Evolutionary conservation across 2,797 vertebrate species (phyloP).

Genomic region (Rachycentron canadum): DNA sequence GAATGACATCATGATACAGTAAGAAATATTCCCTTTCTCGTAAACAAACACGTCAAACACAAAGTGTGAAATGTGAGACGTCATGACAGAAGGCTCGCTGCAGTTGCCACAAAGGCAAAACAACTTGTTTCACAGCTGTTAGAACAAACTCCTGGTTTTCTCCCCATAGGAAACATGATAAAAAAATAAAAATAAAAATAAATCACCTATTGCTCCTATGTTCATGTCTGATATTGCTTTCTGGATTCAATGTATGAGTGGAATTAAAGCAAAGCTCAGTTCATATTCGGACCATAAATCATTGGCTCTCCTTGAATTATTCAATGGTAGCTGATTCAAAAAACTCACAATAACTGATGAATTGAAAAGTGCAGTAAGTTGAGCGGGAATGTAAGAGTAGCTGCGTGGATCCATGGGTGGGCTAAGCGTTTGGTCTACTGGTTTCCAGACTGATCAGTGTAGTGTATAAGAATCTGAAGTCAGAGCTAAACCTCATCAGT

Average conservation of each 20-base stretch:
- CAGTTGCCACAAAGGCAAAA: constrained; percentile 41
- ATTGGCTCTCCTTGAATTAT: constrained; percentile 29
- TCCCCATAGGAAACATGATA: constrained; percentile 11
- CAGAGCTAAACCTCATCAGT: constrained; percentile 44
- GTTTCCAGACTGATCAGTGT: constrained; percentile 34
- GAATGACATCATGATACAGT: constrained; percentile 53
- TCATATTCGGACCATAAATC: constrained; percentile 50
- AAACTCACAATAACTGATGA: too few species aligned
- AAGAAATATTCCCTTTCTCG: constrained; percentile 82
- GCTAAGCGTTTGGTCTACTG: not conserved
- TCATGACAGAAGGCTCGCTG: constrained; percentile 40
- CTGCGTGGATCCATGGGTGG: constrained; percentile 24
- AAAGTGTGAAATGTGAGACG: constrained; percentile 57
- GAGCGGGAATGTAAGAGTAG: constrained; percentile 69
- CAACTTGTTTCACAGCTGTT: constrained; percentile 39
- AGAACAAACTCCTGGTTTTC: constrained; percentile 28
- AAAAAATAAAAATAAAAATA: constrained; percentile 17
- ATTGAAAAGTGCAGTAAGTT: constrained; percentile 52
- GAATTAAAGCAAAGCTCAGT: constrained; percentile 50
- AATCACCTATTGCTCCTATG: constrained; percentile 54
- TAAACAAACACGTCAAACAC: constrained; percentile 64
- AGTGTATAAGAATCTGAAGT: constrained; percentile 40
- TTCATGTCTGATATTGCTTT: constrained; percentile 68
- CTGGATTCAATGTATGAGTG: constrained; percentile 45
- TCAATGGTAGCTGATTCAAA: constrained; percentile 16